Percentiles rank a stretch among this genome's conserved stretches.
Evolutionary conservation across 2,888 invertebrate species (phyloP).

Genomic region (Polydrusus pterygomalis): DNA sequence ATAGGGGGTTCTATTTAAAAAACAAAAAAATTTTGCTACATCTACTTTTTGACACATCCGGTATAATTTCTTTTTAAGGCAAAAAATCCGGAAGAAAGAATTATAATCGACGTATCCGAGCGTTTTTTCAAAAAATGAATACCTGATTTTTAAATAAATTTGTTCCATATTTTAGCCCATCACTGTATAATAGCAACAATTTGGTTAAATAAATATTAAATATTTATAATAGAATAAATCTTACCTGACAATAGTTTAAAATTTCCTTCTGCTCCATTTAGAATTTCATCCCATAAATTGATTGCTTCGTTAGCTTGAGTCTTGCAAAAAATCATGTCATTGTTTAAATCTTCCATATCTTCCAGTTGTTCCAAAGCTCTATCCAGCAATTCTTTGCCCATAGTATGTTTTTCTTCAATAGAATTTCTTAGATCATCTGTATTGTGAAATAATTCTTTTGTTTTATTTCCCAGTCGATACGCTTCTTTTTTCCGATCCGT

Average conservation of each 20-base stretch:
- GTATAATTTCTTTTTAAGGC: no score
- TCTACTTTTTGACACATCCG: no score
- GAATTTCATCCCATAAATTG: constrained; percentile 86
- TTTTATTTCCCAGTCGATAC: constrained; percentile 75
- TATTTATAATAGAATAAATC: constrained; percentile 36
- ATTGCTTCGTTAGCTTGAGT: constrained; percentile 89
- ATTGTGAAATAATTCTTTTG: constrained; percentile 74
- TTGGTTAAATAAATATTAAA: no score
- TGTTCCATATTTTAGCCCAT: no score
- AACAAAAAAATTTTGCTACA: no score
- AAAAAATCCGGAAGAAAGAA: no score
- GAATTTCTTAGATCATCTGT: constrained; percentile 77
- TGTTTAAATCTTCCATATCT: constrained; percentile 85
- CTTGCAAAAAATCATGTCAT: constrained; percentile 84
- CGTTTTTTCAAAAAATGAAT: no score
- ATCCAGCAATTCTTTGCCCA: constrained; percentile 82
- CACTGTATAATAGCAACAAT: no score
- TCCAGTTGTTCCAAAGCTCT: constrained; percentile 82
- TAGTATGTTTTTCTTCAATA: constrained; percentile 78
- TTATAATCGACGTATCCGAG: no score
- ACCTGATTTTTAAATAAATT: no score
- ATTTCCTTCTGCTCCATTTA: constrained; percentile 87
- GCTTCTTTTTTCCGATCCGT: constrained; percentile 81
- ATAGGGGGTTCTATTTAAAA: no score
- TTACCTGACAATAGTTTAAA: constrained; percentile 82